Base-by-base conservation (phyloP, 1,140 invertebrate genomes). In the Bradysia coprophila region DNA sequence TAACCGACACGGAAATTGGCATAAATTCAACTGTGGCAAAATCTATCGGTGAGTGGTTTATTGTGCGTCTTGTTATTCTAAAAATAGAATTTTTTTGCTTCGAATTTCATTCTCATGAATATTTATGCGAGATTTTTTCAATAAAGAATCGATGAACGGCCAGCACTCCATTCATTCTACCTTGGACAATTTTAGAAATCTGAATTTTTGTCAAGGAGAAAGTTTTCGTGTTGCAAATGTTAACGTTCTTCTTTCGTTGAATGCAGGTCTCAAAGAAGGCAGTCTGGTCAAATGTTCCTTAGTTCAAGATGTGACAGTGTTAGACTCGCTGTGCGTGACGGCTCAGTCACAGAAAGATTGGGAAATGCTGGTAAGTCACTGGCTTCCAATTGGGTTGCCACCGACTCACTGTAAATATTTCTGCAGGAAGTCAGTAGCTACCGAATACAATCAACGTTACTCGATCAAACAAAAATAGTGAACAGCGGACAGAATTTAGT, bases 391-490 rank as follows among this genome's bases (percentile, higher is more conserved):
- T 15, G 33, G 15, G 6, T 16, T 36, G 15, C 18, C 13, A 8
- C 6, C 10, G 6, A 36, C 5, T 36, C 6, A 36, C 5, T 36
- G 18, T 9, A 16, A 5, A 36, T 34, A 32, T 22, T 22, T 16
- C 45, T 50, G 18, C 43, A 68, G 66, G 66, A 67, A 44, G 45
- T 65, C 4, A 60, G 65, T 37, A 55, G 59, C 9, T 59, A 65
- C 43, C 61, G 59, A 44, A 63, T 69, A 21, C 64, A 67, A 43
- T 52, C 52, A 5, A 64, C 61, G 38, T 50, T 69, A 19, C 49
- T 69, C 22, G 61, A 66, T 42, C 66, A 68, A 51, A 62, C 66
- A 4, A 55, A 59, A 24, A 58, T 68, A 45, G 55, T 68, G 1
- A 59, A 63, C 43, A 50, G 52, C 3, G 50, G 57, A 11, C 64